Evolutionary conservation across 2,888 invertebrate species (phyloP).

Genomic region (Danaus chrysippus): DNA sequence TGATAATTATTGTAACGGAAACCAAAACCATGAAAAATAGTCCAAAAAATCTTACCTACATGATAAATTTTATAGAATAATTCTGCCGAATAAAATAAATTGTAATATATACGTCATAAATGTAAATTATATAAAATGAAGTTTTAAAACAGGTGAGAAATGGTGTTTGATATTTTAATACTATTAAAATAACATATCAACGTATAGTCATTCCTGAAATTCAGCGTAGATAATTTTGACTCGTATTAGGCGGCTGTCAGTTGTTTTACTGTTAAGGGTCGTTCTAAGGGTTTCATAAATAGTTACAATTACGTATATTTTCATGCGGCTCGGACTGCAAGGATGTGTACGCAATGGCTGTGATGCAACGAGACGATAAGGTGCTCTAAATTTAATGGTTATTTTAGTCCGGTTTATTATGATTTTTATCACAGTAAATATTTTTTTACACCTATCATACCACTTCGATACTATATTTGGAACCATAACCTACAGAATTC

Average conservation of each 20-base stretch:
- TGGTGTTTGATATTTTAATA: constrained; percentile 10
- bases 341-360: constrained; percentile 60
- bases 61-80: constrained; percentile 52
- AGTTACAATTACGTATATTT: constrained; percentile 40
- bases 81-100: constrained; percentile 50
- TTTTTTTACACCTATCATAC: background rate
- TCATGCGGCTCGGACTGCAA: constrained; percentile 62
- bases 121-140: constrained; percentile 50
- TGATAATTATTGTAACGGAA: constrained; percentile 36
- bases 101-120: constrained; percentile 36
- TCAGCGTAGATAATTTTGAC: constrained; percentile 37
- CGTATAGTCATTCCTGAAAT: constrained; percentile 34
- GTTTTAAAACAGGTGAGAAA: constrained; percentile 59
- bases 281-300: constrained; percentile 36
- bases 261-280: constrained; percentile 71
- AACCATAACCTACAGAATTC: too few relatives aligned
- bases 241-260: constrained; percentile 68
- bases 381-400: constrained; percentile 46
- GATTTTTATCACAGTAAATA: constrained; percentile 37
- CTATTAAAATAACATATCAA: constrained; percentile 3
- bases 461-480: background rate
- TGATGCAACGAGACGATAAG: constrained; percentile 78
- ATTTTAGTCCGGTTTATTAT: constrained; percentile 37
- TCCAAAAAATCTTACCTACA: constrained; percentile 42
- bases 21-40: constrained; percentile 50